Conservation (phyloP, 2,113 vertebrate genomes). For the Channa argus region DNA sequence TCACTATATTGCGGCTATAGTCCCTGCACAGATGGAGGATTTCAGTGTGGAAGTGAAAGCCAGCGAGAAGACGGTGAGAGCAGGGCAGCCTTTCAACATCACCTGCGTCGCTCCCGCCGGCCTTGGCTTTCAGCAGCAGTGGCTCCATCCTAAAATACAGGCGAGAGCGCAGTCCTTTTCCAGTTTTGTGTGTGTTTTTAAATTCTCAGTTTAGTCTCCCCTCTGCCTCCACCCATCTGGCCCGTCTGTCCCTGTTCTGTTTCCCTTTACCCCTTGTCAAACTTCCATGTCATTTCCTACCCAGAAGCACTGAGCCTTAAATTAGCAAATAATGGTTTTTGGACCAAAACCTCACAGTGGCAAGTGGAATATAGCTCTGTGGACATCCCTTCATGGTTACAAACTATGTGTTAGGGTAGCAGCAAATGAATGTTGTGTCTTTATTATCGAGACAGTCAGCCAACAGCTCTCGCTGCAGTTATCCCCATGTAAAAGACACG, state of each 20-base stretch:
- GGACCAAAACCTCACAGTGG: slow-evolving; percentile 41
- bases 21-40: slow-evolving; percentile 73
- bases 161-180: slow-evolving; percentile 67
- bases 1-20: slow-evolving; percentile 32
- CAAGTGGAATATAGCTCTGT: slow-evolving; percentile 57
- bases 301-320: slow-evolving; percentile 58
- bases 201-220: slow-evolving; percentile 13
- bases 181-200: neutral
- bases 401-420: slow-evolving; percentile 58
- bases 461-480: slow-evolving; percentile 22
- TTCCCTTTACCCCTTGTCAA: slow-evolving; percentile 37
- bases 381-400: slow-evolving; percentile 46
- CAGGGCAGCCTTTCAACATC: slow-evolving; percentile 88
- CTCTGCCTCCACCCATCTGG: neutral
- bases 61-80: slow-evolving; percentile 86
- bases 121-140: slow-evolving; percentile 86
- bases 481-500: neutral
- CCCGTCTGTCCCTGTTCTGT: slow-evolving; percentile 2
- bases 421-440: slow-evolving; percentile 46
- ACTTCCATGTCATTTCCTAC: slow-evolving; percentile 52
- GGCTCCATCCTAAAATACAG: slow-evolving; percentile 92
- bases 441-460: slow-evolving; percentile 38
- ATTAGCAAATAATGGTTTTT: slow-evolving; percentile 66
- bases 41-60: slow-evolving; percentile 88
- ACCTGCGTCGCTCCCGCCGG: slow-evolving; percentile 89